Evolutionary conservation across 2,888 invertebrate species (phyloP).

Genomic region (Hedychridium roseum): DNA sequence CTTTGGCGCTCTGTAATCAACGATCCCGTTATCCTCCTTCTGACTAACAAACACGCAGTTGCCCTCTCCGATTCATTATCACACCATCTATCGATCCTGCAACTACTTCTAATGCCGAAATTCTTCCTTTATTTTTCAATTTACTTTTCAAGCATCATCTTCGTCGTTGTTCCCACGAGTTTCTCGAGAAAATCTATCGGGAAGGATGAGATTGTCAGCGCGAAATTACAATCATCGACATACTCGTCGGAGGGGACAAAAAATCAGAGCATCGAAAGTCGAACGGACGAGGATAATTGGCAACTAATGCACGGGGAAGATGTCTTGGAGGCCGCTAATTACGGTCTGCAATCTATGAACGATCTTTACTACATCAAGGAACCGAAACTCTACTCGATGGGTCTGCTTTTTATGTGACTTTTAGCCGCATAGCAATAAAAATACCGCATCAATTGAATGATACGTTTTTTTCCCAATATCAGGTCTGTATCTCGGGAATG

Average conservation of each 20-base stretch:
- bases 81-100: no score
- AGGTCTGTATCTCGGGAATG: conserved; percentile 73
- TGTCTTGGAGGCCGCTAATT: conserved; percentile 73
- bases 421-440: background rate
- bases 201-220: background rate
- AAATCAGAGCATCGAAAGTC: conserved; percentile 14
- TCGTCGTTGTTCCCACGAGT: background rate
- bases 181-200: background rate
- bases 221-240: background rate
- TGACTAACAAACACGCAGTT: conserved; percentile 34
- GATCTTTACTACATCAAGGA: conserved; percentile 71
- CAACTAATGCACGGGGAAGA: conserved; percentile 58
- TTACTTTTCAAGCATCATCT: background rate
- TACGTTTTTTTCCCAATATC: conserved; percentile 14
- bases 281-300: conserved; percentile 11
- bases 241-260: background rate
- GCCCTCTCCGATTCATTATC: no score
- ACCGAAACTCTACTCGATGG: conserved; percentile 70
- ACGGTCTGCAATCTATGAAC: conserved; percentile 74
- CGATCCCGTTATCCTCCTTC: conserved; percentile 34
- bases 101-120: no score
- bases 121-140: background rate
- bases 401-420: conserved; percentile 49
- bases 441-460: background rate
- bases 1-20: conserved; percentile 21